These are phyloP conservation scores for Deilephila elpenor DNA, from an alignment of 2,888 invertebrate genomes.

Conservation along the genomic window DNA sequence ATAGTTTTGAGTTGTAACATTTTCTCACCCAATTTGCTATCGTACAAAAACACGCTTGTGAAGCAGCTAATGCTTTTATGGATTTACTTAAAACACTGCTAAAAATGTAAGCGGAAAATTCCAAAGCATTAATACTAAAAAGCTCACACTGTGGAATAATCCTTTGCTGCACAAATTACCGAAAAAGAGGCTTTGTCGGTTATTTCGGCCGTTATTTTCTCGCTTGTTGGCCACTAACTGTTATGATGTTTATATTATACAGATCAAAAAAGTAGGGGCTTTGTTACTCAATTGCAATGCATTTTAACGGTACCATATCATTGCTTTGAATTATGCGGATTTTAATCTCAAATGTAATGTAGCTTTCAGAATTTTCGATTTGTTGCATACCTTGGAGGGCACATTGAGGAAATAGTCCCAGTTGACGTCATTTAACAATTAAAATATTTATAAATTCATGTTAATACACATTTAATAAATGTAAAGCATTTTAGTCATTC, in stretches of 20 bases:
- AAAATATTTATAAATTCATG: no score
- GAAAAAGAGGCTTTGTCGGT: constrained; percentile 6
- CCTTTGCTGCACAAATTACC: constrained; percentile 6
- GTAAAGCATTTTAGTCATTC: no score
- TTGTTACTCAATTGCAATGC: constrained; percentile 6
- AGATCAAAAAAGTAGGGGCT: not conserved
- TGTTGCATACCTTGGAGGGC: no score
- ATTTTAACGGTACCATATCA: not conserved
- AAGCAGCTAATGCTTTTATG: not conserved
- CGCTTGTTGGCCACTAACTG: not conserved
- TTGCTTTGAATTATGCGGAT: not conserved
- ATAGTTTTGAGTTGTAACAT: not conserved
- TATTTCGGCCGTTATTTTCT: constrained; percentile 2
- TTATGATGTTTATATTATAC: not conserved
- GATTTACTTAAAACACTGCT: constrained; percentile 5
- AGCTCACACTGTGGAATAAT: not conserved
- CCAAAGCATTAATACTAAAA: constrained; percentile 4
- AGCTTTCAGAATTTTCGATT: no score
- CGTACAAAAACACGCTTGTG: not conserved
- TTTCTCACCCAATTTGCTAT: no score
- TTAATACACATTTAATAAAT: no score
- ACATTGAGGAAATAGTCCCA: no score
- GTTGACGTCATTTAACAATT: no score
- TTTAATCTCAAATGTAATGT: no score
- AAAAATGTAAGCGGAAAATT: constrained; percentile 6